A percentile compares a stretch with the other conserved stretches of the same genome.
These are phyloP conservation scores for Busseola fusca DNA, from an alignment of 2,888 invertebrate species.

Conservation along the genomic window DNA sequence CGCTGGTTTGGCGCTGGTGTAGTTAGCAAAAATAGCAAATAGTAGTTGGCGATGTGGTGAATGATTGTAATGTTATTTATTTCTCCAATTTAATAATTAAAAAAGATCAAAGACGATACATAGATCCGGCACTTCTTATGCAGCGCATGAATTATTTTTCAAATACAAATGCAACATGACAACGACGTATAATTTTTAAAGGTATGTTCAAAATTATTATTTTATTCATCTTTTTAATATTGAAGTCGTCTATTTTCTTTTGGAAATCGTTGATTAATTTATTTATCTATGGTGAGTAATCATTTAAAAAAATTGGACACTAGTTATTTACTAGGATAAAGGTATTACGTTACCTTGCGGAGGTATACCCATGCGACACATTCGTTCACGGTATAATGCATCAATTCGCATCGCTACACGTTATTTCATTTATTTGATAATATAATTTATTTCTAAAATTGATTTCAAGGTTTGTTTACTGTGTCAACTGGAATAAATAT, in stretches of 20 bases:
- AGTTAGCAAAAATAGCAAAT: constrained; percentile 11
- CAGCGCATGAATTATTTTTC: constrained; percentile 14
- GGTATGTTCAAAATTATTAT: constrained; percentile 50
- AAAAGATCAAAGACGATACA: constrained; percentile 30
- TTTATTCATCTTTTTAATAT: constrained; percentile 5
- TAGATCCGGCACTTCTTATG: constrained; percentile 19
- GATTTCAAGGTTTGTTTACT: constrained; percentile 60
- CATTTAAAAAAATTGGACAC: background rate
- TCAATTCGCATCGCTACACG: constrained; percentile 50
- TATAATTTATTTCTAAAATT: constrained; percentile 46
- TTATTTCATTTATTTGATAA: constrained; percentile 49
- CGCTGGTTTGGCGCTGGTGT: background rate
- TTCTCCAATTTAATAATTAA: constrained; percentile 39
- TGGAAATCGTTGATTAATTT: background rate
- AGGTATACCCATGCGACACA: constrained; percentile 23
- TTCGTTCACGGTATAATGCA: constrained; percentile 33
- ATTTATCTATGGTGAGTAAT: constrained; percentile 10
- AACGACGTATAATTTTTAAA: constrained; percentile 15
- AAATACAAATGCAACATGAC: constrained; percentile 44
- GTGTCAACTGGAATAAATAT: constrained; percentile 50
- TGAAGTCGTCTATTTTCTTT: background rate
- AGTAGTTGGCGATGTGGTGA: constrained; percentile 18
- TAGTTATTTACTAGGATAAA: background rate
- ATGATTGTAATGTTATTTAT: constrained; percentile 33
- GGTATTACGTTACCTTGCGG: constrained; percentile 15